These are phyloP conservation scores for Steatocranus sp. DNA, from an alignment of 2,797 vertebrate genomes.

Conservation along the genomic window DNA sequence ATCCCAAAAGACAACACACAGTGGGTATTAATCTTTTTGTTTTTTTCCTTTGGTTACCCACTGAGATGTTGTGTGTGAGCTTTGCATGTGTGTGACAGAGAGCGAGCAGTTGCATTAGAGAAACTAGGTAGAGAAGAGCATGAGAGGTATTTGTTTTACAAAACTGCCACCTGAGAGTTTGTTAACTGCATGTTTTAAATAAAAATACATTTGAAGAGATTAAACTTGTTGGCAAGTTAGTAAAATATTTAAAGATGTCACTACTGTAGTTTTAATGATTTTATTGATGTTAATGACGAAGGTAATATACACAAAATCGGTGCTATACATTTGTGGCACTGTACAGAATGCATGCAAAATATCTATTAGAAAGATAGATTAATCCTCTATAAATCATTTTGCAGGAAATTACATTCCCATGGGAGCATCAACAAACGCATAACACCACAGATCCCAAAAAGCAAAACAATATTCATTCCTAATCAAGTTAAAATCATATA, in stretches of 20 bases:
- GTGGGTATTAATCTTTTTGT: conserved; percentile 54
- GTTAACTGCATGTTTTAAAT: not conserved
- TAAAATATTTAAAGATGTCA: not conserved
- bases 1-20: conserved; percentile 45
- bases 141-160: conserved; percentile 3
- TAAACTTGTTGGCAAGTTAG: not conserved
- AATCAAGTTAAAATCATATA: not conserved
- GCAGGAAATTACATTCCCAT: not conserved
- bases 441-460: not conserved
- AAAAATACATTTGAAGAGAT: not conserved
- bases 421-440: not conserved
- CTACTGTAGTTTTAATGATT: not conserved
- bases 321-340: not conserved
- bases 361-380: not conserved
- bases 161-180: conserved; percentile 10
- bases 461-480: not conserved
- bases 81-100: conserved; percentile 2
- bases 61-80: conserved; percentile 15
- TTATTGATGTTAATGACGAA: not conserved
- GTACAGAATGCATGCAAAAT: not conserved
- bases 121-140: not conserved
- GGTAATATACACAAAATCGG: not conserved
- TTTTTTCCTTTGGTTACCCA: conserved; percentile 43
- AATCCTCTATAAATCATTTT: not conserved
- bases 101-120: not conserved